Conservation (phyloP, 2,113 vertebrate species). For the Salminus brasiliensis region DNA sequence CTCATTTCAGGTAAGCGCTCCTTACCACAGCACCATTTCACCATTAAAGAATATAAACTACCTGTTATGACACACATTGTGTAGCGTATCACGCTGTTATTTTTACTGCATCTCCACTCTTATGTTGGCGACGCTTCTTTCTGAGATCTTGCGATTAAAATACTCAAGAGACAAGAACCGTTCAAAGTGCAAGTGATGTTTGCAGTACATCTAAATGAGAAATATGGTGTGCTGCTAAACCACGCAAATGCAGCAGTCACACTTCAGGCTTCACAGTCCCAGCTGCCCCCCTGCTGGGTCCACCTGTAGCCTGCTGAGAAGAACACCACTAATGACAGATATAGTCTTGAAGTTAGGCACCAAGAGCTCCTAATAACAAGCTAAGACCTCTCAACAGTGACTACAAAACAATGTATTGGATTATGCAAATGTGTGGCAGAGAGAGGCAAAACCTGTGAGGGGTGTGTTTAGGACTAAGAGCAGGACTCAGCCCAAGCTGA, state of each 20-base stretch:
- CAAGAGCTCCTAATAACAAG: conserved; percentile 71
- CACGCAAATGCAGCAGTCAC: not conserved
- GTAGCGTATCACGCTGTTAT: too few species aligned
- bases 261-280: not conserved
- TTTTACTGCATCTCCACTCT: too few species aligned
- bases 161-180: not conserved
- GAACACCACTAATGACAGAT: conserved; percentile 70
- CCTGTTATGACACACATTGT: too few species aligned
- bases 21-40: not conserved
- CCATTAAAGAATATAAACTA: too few species aligned
- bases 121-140: too few species aligned
- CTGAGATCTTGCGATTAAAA: too few species aligned
- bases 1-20: conserved; percentile 88
- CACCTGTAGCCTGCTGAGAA: conserved; percentile 62
- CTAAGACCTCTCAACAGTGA: conserved; percentile 70
- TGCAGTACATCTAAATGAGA: not conserved
- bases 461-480: conserved; percentile 70
- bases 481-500: conserved; percentile 59
- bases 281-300: not conserved
- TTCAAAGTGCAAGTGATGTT: not conserved
- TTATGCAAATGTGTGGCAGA: conserved; percentile 73
- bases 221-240: too few species aligned
- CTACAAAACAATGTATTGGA: conserved; percentile 65
- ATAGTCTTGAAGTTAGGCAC: conserved; percentile 44
- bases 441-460: conserved; percentile 52